These are phyloP conservation scores for Gymnobelideus leadbeateri DNA, from an alignment of 2,113 vertebrate species.

Conservation along the genomic window DNA sequence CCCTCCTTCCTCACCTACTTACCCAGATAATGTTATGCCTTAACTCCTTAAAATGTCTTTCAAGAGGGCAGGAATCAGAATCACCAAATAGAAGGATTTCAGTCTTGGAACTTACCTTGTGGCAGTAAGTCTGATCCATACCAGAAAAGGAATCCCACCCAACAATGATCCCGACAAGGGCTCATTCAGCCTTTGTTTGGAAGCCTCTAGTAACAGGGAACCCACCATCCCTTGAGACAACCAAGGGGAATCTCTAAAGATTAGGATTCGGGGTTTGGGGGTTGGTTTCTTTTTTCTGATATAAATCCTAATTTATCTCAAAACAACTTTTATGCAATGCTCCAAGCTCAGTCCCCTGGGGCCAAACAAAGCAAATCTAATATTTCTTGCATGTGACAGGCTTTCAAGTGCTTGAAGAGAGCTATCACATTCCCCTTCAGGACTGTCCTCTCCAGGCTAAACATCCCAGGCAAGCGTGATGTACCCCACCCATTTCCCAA, in stretches of 20 bases:
- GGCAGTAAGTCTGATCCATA: neutral
- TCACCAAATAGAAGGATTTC: neutral
- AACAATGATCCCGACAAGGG: neutral
- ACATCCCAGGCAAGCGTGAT: neutral
- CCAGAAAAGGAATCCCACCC: neutral
- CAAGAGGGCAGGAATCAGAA: neutral
- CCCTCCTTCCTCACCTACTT: neutral
- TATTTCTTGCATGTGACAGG: neutral
- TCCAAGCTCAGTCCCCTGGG: neutral
- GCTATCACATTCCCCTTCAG: neutral
- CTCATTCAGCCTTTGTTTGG: neutral
- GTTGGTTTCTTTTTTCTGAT: neutral
- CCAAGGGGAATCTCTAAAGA: neutral
- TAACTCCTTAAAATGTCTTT: neutral
- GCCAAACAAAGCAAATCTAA: neutral
- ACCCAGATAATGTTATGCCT: neutral
- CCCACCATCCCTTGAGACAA: neutral
- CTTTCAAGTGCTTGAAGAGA: neutral
- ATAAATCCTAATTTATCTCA: neutral
- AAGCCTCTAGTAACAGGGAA: neutral
- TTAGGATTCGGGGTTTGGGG: neutral
- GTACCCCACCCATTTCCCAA: neutral
- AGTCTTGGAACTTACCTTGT: neutral
- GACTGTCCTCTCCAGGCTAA: neutral
- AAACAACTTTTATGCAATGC: neutral